Base-by-base conservation (phyloP, 1,140 invertebrate genomes). In the Hycleus phaleratus region DNA sequence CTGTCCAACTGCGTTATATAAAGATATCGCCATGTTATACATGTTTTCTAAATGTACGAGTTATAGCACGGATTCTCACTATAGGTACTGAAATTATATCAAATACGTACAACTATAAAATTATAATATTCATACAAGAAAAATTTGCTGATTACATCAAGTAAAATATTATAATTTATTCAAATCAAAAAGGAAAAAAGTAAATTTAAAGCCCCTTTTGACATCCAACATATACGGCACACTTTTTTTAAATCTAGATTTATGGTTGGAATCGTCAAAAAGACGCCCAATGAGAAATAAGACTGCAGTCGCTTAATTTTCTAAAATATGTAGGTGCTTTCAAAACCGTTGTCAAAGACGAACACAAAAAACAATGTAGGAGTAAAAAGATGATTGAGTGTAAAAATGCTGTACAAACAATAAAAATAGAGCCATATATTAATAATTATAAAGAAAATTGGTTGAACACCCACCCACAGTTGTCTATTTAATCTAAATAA, bases 21-120 rank as follows among this genome's bases (percentile, higher is more conserved):
- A 71, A 71, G 69, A 69, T 68, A 71, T 71, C 68, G 62, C 59
- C 64, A 54, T 68, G 67, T 71, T 69, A 59, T 69, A 65, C 69
- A 68, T 62, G 66, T 49, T 60, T 61, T 60, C 32, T 32, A 32
- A 59, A 59, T 57, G 60, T 57, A 65, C 59, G 63, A 67, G 50
- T 67, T 67, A 67, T 63, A 54, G 63, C 57, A 54, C 24, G 55
- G 39, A 44, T 11, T 39, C 45, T 57, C 63, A 59, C 59, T 60
- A 54, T 46, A n/a, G n/a, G n/a, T n/a, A 25, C 43, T 45, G 46
- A 56, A 62, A 59, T 60, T 62, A 62, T 51, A 65, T 58, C 50
- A 54, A 25, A 53, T 24, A 45, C 42, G 40, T 44, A 53, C 45
- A 42, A 51, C 18, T 40, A 39, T 38, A 18, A 25, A 45, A 46